Evolutionary conservation across 2,797 vertebrate species (phyloP), one percentile per base, ranked within the genome.

Genomic region (Microctenopoma steveboyesi): DNA sequence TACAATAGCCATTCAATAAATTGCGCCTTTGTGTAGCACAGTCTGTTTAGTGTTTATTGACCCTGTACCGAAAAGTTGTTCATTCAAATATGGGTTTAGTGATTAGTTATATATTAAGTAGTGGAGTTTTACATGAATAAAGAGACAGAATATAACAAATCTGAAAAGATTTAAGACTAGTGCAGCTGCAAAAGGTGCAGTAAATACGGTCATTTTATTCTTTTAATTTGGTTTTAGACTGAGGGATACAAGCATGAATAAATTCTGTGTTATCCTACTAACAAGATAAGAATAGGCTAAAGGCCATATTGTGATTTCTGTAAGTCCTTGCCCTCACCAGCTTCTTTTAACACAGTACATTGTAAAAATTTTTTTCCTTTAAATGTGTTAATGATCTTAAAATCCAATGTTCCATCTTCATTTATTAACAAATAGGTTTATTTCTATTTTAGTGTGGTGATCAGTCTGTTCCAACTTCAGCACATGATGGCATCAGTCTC

Each of bases 1-100:
- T 18, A 35, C 39, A 42, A 54, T 1, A 59, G 2, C 12, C 30
- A 37, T 56, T 33, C 25, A 82, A 70, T 68, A 80, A 80, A 76
- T 43, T n/a, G 5, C 16, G 54, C 49, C 55, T 46, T 60, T 39
- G 33, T 42, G 15, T n/a, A 56, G 42, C 30, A 71, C 33, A 5
- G 12, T 22, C 22, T 16, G 16, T 40, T 60, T 15, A 28, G 8
- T 28, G 47, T 72, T 57, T 70, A 76, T 69, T 71, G 2, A 16
- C n/a, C 22, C 16, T 52, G 58, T 49, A 18, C 57, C 42, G 69
- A 16, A 39, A 46, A 1, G 1, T 13, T 40, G 14, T 42, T 64
- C 22, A 49, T 33, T 69, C 8, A 56, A 53, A 48, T 61, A 30
- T 39, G 42, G 46, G 47, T 28, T 18, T 11, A 15, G 14, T 53